These are phyloP conservation scores for Camarhynchus parvulus DNA, from an alignment of 2,113 vertebrate species.

Conservation along the genomic window DNA sequence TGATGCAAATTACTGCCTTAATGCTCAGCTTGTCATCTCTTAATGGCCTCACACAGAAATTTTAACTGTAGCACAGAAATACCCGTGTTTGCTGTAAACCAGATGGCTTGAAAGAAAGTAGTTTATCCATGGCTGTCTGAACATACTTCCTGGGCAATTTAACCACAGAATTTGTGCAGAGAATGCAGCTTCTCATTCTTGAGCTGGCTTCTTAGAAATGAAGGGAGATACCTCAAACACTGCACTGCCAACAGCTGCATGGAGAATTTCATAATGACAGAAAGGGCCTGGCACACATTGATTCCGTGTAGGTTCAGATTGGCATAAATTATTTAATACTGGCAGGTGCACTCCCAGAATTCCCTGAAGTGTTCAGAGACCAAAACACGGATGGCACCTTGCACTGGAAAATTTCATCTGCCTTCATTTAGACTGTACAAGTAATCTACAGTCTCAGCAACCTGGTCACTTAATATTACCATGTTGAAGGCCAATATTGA, in stretches of 20 bases:
- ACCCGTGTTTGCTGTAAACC: background rate
- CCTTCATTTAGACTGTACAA: background rate
- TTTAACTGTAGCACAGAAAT: background rate
- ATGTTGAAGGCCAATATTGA: background rate
- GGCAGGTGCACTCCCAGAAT: background rate
- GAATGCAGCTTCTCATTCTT: background rate
- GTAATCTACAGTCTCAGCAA: background rate
- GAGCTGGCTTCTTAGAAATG: background rate
- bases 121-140: background rate
- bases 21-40: background rate
- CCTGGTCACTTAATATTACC: background rate
- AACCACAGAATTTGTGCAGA: background rate
- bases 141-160: background rate
- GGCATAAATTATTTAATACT: background rate
- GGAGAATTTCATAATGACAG: background rate
- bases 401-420: background rate
- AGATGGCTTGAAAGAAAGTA: background rate
- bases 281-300: background rate
- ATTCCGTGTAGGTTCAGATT: background rate
- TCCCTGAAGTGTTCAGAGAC: background rate
- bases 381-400: background rate
- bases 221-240: background rate
- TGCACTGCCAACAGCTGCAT: background rate
- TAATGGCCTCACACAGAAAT: background rate
- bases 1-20: background rate